Evolutionary conservation across 2,888 invertebrate genomes (phyloP).

Genomic region (Sinelater perroti): DNA sequence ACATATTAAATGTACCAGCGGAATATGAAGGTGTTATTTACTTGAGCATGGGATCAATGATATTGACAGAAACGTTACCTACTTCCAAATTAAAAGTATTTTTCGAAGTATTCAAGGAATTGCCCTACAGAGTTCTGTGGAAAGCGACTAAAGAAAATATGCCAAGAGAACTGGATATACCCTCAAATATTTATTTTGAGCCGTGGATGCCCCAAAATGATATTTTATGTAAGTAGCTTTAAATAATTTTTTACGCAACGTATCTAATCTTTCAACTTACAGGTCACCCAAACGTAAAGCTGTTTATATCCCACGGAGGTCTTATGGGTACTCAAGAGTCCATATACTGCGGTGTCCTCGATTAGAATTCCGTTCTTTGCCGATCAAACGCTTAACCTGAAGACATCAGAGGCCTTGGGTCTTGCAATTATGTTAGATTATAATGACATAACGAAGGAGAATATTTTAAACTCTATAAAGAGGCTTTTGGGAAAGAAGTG

Average conservation of each 20-base stretch:
- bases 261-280: too few relatives aligned
- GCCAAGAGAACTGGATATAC: slow-evolving; percentile 55
- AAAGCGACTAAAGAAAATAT: slow-evolving; percentile 64
- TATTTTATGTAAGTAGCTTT: slow-evolving; percentile 63
- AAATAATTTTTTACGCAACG: too few relatives aligned
- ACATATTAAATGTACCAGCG: slow-evolving; percentile 45
- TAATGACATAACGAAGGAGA: slow-evolving; percentile 42
- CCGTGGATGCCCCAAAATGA: slow-evolving; percentile 67
- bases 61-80: slow-evolving; percentile 65
- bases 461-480: slow-evolving; percentile 45
- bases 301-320: slow-evolving; percentile 63
- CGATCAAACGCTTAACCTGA: slow-evolving; percentile 62
- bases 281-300: slow-evolving; percentile 59
- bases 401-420: slow-evolving; percentile 63
- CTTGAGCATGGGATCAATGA: slow-evolving; percentile 69
- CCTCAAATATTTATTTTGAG: slow-evolving; percentile 63
- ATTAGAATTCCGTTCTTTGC: slow-evolving; percentile 52
- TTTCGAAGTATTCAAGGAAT: slow-evolving; percentile 62
- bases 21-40: slow-evolving; percentile 61
- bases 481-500: slow-evolving; percentile 61
- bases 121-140: slow-evolving; percentile 66
- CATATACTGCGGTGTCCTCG: slow-evolving; percentile 54
- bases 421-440: slow-evolving; percentile 58
- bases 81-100: slow-evolving; percentile 61
- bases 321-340: slow-evolving; percentile 60